A percentile compares a stretch with the other conserved stretches of the same genome.
Conservation (phyloP, 2,888 invertebrate species). For the Monochamus alternatus region DNA sequence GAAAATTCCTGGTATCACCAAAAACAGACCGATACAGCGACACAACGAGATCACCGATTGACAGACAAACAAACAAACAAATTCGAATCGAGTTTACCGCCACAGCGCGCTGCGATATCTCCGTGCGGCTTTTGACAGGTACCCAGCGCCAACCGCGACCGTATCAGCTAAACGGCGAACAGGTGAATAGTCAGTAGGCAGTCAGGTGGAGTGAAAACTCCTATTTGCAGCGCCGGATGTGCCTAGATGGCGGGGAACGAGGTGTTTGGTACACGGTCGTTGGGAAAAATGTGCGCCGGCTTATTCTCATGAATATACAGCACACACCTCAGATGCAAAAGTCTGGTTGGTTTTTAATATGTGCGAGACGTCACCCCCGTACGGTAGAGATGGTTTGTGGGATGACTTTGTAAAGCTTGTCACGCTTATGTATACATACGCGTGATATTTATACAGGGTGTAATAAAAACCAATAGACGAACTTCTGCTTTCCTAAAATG, state of each 20-base stretch:
- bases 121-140: constrained; percentile 36
- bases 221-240: constrained; percentile 54
- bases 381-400: too few relatives aligned
- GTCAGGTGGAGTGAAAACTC: constrained; percentile 60
- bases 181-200: constrained; percentile 62
- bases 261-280: constrained; percentile 37
- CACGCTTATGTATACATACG: too few relatives aligned
- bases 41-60: neutral
- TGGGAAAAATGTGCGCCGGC: constrained; percentile 34
- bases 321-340: constrained; percentile 10
- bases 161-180: constrained; percentile 50
- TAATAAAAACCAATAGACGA: too few relatives aligned
- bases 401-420: too few relatives aligned
- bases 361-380: neutral
- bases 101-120: constrained; percentile 11
- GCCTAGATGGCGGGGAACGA: constrained; percentile 44
- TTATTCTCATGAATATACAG: constrained; percentile 17
- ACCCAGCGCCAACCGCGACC: constrained; percentile 54
- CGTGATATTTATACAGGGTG: too few relatives aligned
- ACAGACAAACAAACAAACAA: constrained; percentile 24
- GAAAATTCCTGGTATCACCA: constrained; percentile 10
- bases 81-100: constrained; percentile 27
- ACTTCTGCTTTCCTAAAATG: too few relatives aligned
- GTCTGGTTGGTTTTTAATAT: constrained; percentile 9
- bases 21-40: neutral